Percentiles rank a stretch among this genome's conserved stretches.
Conservation (phyloP, 2,888 invertebrate species). For the Drosophila siamana region DNA sequence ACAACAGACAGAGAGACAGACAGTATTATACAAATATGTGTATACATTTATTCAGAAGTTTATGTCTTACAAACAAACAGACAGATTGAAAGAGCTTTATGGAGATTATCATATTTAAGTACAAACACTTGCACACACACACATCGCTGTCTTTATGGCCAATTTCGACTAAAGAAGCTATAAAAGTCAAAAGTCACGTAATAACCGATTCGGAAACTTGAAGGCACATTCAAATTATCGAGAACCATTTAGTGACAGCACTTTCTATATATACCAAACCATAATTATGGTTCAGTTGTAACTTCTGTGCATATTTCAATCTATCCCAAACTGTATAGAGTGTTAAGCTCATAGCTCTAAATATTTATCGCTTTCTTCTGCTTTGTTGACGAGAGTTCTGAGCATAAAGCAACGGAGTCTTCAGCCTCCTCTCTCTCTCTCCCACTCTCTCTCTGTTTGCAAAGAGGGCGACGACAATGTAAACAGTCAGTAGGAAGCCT, state of each 20-base stretch:
- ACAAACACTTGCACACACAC: not conserved
- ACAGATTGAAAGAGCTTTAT: not conserved
- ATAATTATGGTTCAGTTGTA: not conserved
- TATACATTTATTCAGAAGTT: not conserved
- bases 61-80: slow-evolving; percentile 10
- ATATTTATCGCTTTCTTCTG: not conserved
- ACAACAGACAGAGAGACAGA: too few species aligned
- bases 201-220: not conserved
- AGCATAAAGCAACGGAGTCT: not conserved
- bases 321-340: not conserved
- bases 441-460: not conserved
- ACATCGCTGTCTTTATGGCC: not conserved
- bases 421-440: slow-evolving; percentile 1
- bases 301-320: not conserved
- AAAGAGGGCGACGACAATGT: slow-evolving; percentile 1
- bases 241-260: not conserved
- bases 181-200: slow-evolving; percentile 15
- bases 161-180: slow-evolving; percentile 3
- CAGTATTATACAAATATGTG: slow-evolving; percentile 1
- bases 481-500: slow-evolving; percentile 21
- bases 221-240: not conserved
- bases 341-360: slow-evolving; percentile 8
- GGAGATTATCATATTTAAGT: slow-evolving; percentile 5
- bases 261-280: not conserved
- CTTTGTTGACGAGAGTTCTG: slow-evolving; percentile 18